phyloP scores from a whole-genome alignment of 2,888 invertebrate species.

The Macrosiphum euphorbiae region DNA sequence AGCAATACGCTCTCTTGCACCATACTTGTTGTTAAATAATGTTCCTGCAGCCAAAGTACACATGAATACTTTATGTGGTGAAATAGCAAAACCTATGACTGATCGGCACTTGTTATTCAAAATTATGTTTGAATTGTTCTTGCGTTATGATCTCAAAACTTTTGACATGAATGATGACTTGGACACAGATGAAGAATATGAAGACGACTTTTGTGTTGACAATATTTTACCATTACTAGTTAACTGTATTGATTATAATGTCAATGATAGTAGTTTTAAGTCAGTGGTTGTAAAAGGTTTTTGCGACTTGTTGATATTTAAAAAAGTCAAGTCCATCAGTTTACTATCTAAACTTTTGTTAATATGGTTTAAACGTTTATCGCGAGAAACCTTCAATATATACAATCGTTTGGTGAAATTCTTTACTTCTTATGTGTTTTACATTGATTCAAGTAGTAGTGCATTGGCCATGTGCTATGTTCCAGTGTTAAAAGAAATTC shows the following conservation, averaged over 20 bases:
- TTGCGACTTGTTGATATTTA: slow-evolving; percentile 47
- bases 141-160: slow-evolving; percentile 35
- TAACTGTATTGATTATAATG: slow-evolving; percentile 39
- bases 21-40: slow-evolving; percentile 32
- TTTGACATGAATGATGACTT: slow-evolving; percentile 28
- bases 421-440: slow-evolving; percentile 53
- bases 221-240: slow-evolving; percentile 42
- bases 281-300: slow-evolving; percentile 46
- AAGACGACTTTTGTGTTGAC: not conserved
- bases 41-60: slow-evolving; percentile 28
- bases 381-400: slow-evolving; percentile 31
- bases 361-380: slow-evolving; percentile 43
- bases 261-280: slow-evolving; percentile 50
- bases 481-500: slow-evolving; percentile 34
- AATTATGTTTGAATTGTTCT: slow-evolving; percentile 50
- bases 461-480: slow-evolving; percentile 55
- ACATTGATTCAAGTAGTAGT: slow-evolving; percentile 52
- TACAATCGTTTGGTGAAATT: slow-evolving; percentile 2
- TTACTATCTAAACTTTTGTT: slow-evolving; percentile 52
- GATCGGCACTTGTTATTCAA: slow-evolving; percentile 33
- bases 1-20: slow-evolving; percentile 34
- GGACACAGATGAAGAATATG: slow-evolving; percentile 29
- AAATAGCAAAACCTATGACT: slow-evolving; percentile 46
- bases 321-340: slow-evolving; percentile 31
- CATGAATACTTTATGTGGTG: slow-evolving; percentile 27